Conservation (phyloP, 2,797 vertebrate genomes). For the Anguilla obscura region DNA sequence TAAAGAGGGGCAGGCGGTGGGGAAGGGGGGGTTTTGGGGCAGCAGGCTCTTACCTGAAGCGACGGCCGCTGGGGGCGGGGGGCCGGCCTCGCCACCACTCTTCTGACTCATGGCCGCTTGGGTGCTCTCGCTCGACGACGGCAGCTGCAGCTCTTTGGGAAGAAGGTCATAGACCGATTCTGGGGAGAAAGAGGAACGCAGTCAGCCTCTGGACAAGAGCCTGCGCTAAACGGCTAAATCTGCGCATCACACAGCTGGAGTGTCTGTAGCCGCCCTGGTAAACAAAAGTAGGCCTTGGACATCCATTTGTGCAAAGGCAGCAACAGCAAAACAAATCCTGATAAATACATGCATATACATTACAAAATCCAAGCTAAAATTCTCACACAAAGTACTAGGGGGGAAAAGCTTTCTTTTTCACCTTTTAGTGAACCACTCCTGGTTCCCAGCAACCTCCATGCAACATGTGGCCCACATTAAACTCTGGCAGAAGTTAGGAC, state of each 20-base stretch:
- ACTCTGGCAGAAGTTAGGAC: conserved; percentile 3
- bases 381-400: not conserved
- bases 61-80: conserved; percentile 84
- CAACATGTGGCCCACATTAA: conserved; percentile 8
- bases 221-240: not conserved
- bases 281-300: not conserved
- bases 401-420: not conserved
- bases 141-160: conserved; percentile 92
- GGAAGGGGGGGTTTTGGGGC: conserved; percentile 30
- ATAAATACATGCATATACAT: not conserved
- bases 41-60: conserved; percentile 87
- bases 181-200: conserved; percentile 55
- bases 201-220: not conserved
- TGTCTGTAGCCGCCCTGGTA: not conserved
- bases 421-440: not conserved
- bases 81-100: conserved; percentile 91
- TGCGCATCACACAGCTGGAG: not conserved
- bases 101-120: conserved; percentile 95
- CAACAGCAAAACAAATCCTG: not conserved
- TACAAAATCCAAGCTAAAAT: not conserved
- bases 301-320: not conserved
- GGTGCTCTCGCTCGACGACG: conserved; percentile 80
- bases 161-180: conserved; percentile 98
- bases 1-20: not conserved
- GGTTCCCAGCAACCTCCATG: not conserved